Evolutionary conservation across 2,888 invertebrate genomes (phyloP), one percentile per base, ranked within the genome.

Genomic region (Byasa hedistus): DNA sequence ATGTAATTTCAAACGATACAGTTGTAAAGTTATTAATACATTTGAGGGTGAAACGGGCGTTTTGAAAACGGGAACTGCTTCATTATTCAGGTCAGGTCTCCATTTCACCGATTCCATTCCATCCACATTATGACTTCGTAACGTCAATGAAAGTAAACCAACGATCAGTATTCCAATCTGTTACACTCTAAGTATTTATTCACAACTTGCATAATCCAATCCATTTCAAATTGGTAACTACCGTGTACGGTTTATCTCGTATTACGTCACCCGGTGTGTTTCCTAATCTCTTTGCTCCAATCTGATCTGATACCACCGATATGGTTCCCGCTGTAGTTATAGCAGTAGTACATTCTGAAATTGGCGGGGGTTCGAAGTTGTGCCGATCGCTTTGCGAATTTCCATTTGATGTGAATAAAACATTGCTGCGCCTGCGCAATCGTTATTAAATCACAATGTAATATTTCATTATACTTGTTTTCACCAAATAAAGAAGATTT

Each of bases 61-160:
- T n/a, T 7, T n/a, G n/a, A 63, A 72, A 67, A 75, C 69, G 68
- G 71, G 68, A 70, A 68, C 73, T 78, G 71, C 61, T 80, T 85
- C 74, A 75, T 78, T 81, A 84, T 84, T 84, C 83, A 78, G 68
- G 67, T 54, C 69, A 73, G 69, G 79, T 78, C 72, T 77, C 71
- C 75, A 78, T 83, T 80, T 79, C 72, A 75, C 76, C 63, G 71
- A 71, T 68, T 77, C 70, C 71, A 73, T 80, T 66, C 78, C 74
- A 72, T 79, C 39, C 2, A 76, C 72, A 69, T 69, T 69, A 65
- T 61, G 70, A 70, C 71, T 71, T 66, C 64, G 64, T 70, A 63
- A 68, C 68, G 66, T 63, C 70, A 66, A 74, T 76, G 75, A 77
- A 80, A 75, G 71, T 77, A 76, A 76, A 62, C 59, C 63, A 60